Evolutionary conservation across 2,888 invertebrate genomes (phyloP).

Genomic region (Melinopterus prodromus): DNA sequence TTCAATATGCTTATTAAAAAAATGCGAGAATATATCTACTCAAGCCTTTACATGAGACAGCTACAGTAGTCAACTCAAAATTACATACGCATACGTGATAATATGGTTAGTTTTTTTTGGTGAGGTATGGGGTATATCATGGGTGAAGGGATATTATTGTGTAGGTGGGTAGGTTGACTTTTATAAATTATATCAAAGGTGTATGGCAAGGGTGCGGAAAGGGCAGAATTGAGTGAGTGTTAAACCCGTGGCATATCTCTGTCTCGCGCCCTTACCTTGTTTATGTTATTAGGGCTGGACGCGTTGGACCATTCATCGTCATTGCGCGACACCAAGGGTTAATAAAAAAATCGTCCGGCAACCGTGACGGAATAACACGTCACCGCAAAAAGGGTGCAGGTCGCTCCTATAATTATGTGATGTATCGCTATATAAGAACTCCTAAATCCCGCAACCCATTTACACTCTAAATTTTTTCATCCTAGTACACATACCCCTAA

Average conservation of each 20-base stretch:
- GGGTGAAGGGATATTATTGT: neutral
- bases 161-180: conserved; percentile 10
- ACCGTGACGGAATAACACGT: conserved; percentile 52
- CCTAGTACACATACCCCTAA: neutral
- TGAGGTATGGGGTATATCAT: neutral
- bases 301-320: conserved; percentile 53
- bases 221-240: conserved; percentile 28
- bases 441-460: neutral
- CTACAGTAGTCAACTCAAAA: no score
- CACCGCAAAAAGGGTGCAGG: conserved; percentile 49
- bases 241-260: conserved; percentile 21
- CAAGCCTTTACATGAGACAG: no score
- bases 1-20: no score
- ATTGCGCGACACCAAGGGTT: conserved; percentile 54
- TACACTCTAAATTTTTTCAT: neutral
- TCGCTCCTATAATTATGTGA: conserved; percentile 50
- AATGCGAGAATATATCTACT: no score
- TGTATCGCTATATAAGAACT: conserved; percentile 45
- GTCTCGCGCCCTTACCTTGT: conserved; percentile 49
- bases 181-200: conserved; percentile 29
- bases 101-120: neutral
- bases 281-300: conserved; percentile 53
- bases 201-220: conserved; percentile 18
- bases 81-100: neutral
- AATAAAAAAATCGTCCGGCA: conserved; percentile 52